Conservation (phyloP, 2,797 vertebrate genomes). For the Phataginus tricuspis region DNA sequence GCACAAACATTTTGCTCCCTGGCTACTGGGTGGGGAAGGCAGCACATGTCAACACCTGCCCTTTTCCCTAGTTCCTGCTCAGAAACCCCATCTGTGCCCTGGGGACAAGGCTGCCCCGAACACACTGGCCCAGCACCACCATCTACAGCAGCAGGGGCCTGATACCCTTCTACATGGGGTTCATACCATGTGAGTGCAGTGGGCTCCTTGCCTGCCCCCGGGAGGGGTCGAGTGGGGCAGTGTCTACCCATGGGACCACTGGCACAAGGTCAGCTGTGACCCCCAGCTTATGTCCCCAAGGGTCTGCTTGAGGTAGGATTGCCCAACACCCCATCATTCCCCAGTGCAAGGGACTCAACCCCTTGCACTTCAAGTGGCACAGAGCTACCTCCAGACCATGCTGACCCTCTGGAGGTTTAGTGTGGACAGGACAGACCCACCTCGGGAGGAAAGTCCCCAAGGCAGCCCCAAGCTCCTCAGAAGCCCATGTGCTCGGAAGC, state of each 20-base stretch:
- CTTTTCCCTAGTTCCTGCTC: slow-evolving; percentile 71
- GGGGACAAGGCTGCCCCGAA: slow-evolving; percentile 75
- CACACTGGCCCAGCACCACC: slow-evolving; percentile 79
- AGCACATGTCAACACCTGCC: not conserved
- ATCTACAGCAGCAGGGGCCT: slow-evolving; percentile 82
- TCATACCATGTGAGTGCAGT: slow-evolving; percentile 82
- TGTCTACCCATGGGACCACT: not conserved
- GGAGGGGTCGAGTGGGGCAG: fast-evolving
- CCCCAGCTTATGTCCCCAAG: not conserved
- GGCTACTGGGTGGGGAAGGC: not conserved
- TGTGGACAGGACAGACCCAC: fast-evolving
- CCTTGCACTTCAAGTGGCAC: fast-evolving
- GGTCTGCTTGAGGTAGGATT: not conserved
- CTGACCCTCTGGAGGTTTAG: too few relatives aligned
- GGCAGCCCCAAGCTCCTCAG: fast-evolving
- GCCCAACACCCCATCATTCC: fast-evolving
- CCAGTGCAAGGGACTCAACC: fast-evolving
- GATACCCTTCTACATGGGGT: slow-evolving; percentile 83
- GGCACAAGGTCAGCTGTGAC: too few relatives aligned
- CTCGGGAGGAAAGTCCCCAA: not conserved
- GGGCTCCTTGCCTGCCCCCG: fast-evolving
- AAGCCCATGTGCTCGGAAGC: not conserved
- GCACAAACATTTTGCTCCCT: fast-evolving
- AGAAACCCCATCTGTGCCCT: slow-evolving; percentile 72
- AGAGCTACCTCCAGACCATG: not conserved